Percentiles rank a stretch among this genome's conserved stretches.
Conservation (phyloP, 1,140 invertebrate genomes). For the Drosophila tristis region DNA sequence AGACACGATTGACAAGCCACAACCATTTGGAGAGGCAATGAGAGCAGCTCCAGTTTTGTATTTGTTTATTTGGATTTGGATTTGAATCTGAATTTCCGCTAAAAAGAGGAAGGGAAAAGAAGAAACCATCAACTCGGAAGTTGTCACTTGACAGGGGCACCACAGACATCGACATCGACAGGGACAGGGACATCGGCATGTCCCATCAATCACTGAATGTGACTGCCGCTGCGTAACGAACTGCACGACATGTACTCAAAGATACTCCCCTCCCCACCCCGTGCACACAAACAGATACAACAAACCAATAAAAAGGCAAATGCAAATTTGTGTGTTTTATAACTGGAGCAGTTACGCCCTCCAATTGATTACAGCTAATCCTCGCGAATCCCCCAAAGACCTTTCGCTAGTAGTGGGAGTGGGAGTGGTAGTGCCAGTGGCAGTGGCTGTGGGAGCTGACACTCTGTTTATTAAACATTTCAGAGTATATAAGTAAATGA, state of each 20-base stretch:
- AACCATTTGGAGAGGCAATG: conserved; percentile 24
- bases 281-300: background rate
- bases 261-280: background rate
- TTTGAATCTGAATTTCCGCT: conserved; percentile 44
- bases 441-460: conserved; percentile 69
- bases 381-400: conserved; percentile 58
- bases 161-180: conserved; percentile 7
- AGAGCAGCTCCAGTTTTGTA: background rate
- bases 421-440: conserved; percentile 38
- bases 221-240: conserved; percentile 39
- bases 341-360: conserved; percentile 28
- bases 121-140: conserved; percentile 43
- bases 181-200: conserved; percentile 37
- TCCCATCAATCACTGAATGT: conserved; percentile 47
- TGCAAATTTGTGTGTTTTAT: conserved; percentile 25
- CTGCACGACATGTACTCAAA: conserved; percentile 29
- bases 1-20: conserved; percentile 58
- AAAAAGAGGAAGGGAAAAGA: conserved; percentile 19
- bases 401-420: conserved; percentile 44
- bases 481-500: conserved; percentile 69
- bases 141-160: conserved; percentile 36
- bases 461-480: too few species aligned
- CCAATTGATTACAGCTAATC: conserved; percentile 73
- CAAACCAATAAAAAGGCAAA: conserved; percentile 7
- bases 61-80: conserved; percentile 15